Evolutionary conservation across 2,113 vertebrate species (phyloP).

Genomic region (Oreochromis tanganicae): DNA sequence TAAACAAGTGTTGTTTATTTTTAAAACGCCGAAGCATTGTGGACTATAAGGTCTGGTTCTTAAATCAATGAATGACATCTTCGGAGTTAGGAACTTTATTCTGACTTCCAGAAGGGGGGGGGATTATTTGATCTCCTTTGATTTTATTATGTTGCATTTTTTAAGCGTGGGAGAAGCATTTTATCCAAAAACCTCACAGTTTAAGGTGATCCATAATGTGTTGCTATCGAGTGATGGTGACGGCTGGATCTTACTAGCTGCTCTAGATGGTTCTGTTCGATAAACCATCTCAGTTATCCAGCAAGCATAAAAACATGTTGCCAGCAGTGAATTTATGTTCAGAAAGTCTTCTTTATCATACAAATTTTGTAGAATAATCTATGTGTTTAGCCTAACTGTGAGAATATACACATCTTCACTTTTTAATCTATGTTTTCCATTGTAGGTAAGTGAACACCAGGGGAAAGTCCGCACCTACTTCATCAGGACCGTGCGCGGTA

Average conservation of each 20-base stretch:
- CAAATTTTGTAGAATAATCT: background rate
- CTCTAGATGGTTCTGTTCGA: background rate
- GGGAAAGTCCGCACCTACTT: slow-evolving; percentile 94
- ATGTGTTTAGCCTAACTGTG: background rate
- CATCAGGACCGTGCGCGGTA: slow-evolving; percentile 81
- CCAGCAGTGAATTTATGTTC: background rate
- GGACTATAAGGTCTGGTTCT: background rate
- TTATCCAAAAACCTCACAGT: background rate
- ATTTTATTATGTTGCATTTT: background rate
- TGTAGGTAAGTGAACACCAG: slow-evolving; percentile 82
- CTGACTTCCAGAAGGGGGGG: background rate
- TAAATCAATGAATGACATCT: background rate
- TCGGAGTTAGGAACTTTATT: background rate
- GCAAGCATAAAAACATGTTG: background rate
- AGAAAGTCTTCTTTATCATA: background rate
- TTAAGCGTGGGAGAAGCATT: background rate
- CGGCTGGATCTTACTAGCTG: background rate
- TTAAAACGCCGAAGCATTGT: background rate
- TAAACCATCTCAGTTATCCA: background rate
- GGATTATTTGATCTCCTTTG: background rate
- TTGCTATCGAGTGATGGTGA: background rate
- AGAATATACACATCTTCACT: background rate
- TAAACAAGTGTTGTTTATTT: background rate
- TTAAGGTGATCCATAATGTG: background rate
- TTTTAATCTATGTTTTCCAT: background rate